Conservation (phyloP, 1,140 invertebrate species). For the Drosophila subpulchrella region DNA sequence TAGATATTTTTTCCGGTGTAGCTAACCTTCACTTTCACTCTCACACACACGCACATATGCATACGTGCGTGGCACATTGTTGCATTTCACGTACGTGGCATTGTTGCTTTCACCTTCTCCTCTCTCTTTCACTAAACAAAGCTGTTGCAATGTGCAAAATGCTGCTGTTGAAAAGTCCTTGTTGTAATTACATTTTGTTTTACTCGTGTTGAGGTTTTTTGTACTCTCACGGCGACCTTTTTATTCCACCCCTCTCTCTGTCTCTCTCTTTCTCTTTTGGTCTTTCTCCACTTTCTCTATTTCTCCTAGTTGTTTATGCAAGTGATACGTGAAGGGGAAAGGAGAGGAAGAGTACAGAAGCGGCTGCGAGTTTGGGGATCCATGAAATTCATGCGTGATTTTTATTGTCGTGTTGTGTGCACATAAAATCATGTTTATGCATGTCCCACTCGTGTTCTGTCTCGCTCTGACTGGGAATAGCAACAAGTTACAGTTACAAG, state of each 20-base stretch:
- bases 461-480: conserved; percentile 45
- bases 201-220: conserved; percentile 83
- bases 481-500: conserved; percentile 71
- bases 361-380: conserved; percentile 53
- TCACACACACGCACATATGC: conserved; percentile 20
- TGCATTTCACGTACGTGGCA: conserved; percentile 67
- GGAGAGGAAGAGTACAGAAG: conserved; percentile 2
- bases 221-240: conserved; percentile 65
- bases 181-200: conserved; percentile 83
- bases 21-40: conserved; percentile 79
- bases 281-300: conserved; percentile 11
- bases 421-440: conserved; percentile 79
- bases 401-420: conserved; percentile 79
- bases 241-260: conserved; percentile 26
- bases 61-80: conserved; percentile 67
- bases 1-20: neutral
- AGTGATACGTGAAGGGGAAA: conserved; percentile 45
- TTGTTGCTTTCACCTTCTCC: conserved; percentile 41
- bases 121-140: conserved; percentile 27
- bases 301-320: conserved; percentile 64
- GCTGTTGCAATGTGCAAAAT: conserved; percentile 67
- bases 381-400: conserved; percentile 81
- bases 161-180: conserved; percentile 67
- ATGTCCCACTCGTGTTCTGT: conserved; percentile 40
- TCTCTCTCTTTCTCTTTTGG: conserved; percentile 14